Conservation (phyloP, 2,113 vertebrate genomes). For the Odocoileus hemionus region DNA sequence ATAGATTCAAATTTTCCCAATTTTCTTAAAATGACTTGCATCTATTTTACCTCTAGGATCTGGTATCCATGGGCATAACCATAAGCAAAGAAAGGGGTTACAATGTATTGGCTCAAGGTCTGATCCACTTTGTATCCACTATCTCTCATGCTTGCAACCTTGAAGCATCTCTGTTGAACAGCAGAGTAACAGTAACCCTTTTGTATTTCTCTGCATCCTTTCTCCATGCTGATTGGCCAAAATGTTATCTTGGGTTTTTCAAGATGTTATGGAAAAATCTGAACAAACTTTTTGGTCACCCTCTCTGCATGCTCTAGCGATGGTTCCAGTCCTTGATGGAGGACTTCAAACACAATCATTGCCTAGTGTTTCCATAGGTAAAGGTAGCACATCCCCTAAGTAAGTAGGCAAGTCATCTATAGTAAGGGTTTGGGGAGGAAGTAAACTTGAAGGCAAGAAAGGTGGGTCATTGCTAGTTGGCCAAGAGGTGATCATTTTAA, state of each 20-base stretch:
- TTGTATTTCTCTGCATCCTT: neutral
- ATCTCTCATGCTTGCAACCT: neutral
- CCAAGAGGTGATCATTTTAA: neutral
- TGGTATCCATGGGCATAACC: neutral
- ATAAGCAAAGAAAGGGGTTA: neutral
- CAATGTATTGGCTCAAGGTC: neutral
- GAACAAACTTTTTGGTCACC: neutral
- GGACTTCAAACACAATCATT: neutral
- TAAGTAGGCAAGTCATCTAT: neutral
- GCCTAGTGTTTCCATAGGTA: neutral
- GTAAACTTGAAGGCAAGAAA: neutral
- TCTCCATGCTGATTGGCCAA: neutral
- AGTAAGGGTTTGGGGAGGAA: neutral
- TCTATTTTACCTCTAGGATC: neutral
- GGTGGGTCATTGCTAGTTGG: neutral
- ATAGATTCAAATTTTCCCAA: neutral
- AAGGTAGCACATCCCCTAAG: neutral
- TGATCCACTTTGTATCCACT: neutral
- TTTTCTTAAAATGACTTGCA: neutral
- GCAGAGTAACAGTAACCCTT: neutral
- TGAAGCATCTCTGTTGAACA: neutral
- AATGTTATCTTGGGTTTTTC: neutral
- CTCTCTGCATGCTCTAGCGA: neutral
- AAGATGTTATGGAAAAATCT: neutral
- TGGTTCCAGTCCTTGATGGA: neutral